These are phyloP conservation scores for Margaritifera margaritifera DNA, from an alignment of 2,888 invertebrate genomes.

Conservation along the genomic window DNA sequence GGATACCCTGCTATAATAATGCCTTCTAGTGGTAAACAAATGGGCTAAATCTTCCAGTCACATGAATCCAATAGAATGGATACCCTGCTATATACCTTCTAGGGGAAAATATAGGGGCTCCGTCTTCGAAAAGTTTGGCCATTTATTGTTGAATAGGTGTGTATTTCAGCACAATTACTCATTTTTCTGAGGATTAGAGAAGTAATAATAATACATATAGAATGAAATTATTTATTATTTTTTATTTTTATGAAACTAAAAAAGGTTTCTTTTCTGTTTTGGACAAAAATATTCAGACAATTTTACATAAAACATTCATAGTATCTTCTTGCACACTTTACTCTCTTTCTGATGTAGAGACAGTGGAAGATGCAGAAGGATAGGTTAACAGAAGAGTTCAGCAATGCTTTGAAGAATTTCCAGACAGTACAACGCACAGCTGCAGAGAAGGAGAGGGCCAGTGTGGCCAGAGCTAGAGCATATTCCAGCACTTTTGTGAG, in stretches of 20 bases:
- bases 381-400: conserved; percentile 92
- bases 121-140: too few relatives aligned
- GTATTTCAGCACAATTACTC: neutral
- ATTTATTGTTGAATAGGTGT: too few relatives aligned
- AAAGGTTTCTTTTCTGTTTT: neutral
- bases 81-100: too few relatives aligned
- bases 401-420: conserved; percentile 89
- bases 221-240: neutral
- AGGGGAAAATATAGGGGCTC: too few relatives aligned
- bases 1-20: too few relatives aligned
- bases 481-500: conserved; percentile 46
- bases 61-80: too few relatives aligned
- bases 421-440: conserved; percentile 87
- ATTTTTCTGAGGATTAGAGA: neutral
- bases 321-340: neutral
- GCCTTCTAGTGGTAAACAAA: too few relatives aligned
- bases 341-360: conserved; percentile 73
- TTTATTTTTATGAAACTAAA: neutral
- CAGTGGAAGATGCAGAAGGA: conserved; percentile 91
- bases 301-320: neutral
- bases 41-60: too few relatives aligned
- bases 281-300: neutral
- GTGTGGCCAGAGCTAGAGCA: conserved; percentile 78
- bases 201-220: neutral
- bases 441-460: conserved; percentile 92